Evolutionary conservation across 2,888 invertebrate species (phyloP).

Genomic region (Arctia plantaginis): DNA sequence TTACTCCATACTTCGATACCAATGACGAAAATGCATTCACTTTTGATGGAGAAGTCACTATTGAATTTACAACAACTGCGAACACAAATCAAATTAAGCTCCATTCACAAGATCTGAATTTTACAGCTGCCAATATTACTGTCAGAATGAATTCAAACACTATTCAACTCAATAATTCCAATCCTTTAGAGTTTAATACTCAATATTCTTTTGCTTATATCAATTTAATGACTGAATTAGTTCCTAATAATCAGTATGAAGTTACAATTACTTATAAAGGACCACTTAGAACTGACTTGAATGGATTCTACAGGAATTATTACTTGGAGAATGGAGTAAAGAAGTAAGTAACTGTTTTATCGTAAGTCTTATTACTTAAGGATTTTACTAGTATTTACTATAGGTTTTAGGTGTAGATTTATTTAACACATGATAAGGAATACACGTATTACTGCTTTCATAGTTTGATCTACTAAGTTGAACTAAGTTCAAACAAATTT

Average conservation of each 20-base stretch:
- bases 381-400: neutral
- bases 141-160: slow-evolving; percentile 51
- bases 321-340: slow-evolving; percentile 81
- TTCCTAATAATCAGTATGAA: slow-evolving; percentile 70
- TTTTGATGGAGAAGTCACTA: slow-evolving; percentile 81
- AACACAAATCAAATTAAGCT: slow-evolving; percentile 72
- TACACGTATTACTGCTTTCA: neutral
- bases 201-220: slow-evolving; percentile 83
- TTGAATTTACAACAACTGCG: slow-evolving; percentile 66
- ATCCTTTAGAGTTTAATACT: slow-evolving; percentile 67
- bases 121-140: slow-evolving; percentile 60
- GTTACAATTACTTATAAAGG: slow-evolving; percentile 86
- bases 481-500: neutral
- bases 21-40: slow-evolving; percentile 72
- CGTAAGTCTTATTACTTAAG: neutral
- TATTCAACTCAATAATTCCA: slow-evolving; percentile 54
- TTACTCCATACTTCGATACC: slow-evolving; percentile 84
- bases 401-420: neutral
- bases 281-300: slow-evolving; percentile 83
- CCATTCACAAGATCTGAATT: slow-evolving; percentile 73
- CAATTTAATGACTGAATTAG: slow-evolving; percentile 70
- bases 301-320: slow-evolving; percentile 88
- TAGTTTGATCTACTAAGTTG: neutral
- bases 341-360: slow-evolving; percentile 71
- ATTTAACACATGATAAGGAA: neutral